Base-by-base conservation (phyloP, 2,797 vertebrate genomes). In the Allobates femoralis region DNA sequence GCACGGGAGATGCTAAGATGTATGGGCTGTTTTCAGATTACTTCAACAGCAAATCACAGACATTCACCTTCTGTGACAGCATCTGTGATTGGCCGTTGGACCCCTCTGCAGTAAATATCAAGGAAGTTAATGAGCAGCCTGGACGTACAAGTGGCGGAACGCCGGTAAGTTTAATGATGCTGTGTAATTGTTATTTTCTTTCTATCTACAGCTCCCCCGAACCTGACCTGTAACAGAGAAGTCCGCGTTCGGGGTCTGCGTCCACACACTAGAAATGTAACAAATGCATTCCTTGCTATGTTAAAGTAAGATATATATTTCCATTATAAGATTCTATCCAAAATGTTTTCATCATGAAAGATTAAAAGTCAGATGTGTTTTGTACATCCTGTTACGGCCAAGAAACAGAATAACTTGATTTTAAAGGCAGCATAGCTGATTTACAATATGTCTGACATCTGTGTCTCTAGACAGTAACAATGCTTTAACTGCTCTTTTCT, bases 371-470 rank as follows among this genome's bases (percentile, higher is more conserved):
- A 83, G 81, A 83, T 62, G 32, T 83, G 67, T 73, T 73, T 60
- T 69, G 32, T 71, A 82, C 66, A 82, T 82, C 80, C 30, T 83
- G 67, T 60, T 58, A 58, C 34, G 37, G 64, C 81, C 81, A 73
- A 83, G 81, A 83, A 83, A 74, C 53, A 74, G 18, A 83, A 69
- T 83, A 74, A 83, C 80, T 34, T 55, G 16, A 81, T 81, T 69
- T 69, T 69, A 69, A 30, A 32, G 46, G 28, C 53, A 11, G 58
- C 41, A 28, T 56, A 58, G 81, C 71, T 73, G 67, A 83, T 73
- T 75, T 83, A 75, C 69, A 74, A 83, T 83, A 83, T 83, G 81
- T 83, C 81, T 83, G 81, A 83, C 84, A 85, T 71, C 60, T 79
- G 67, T 85, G 77, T 85, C 78, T 79, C 84, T 73, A 80, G 84